Base-by-base conservation (phyloP, 2,797 vertebrate species). In the Scolopax bukidnonensis region DNA sequence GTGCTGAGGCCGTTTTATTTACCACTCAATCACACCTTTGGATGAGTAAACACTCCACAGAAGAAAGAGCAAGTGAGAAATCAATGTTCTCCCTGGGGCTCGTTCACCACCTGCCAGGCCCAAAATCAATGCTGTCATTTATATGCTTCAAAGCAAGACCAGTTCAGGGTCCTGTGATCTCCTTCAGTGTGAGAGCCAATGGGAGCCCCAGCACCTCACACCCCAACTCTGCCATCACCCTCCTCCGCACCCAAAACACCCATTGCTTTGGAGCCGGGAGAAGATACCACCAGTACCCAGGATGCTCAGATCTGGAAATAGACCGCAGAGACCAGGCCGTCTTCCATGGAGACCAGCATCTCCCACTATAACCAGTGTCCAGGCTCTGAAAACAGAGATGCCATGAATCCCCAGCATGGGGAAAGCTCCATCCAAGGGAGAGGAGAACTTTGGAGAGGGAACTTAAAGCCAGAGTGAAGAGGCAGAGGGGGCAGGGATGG, bases 91-190 rank as follows among this genome's bases (percentile, higher is more conserved):
- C 70, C 24, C 1, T 5, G 5, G 67, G 89, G 74, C 61, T 92
- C 84, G 56, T 89, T 94, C 94, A 94, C 75, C 87, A 93, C 84
- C 92, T 89, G 87, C 71, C 91, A 87, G 68, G 19, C 13, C 71
- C 81, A 11, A 77, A 93, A 95, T 87, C 93, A 74, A 92, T 38
- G 71, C 10, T 59, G 89, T 70, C 94, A 87, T 91, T 89, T 63
- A 56, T 61, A 70, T 1, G 11, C 54, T 79, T 5, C 0, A 0
- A 68, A 68, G 73, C 0, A 0, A 47, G 50, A 17, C 16, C 1
- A 2, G 56, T 0, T 2, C 25, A n/a, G 24, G 12, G 43, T 7
- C 59, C 67, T 38, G 50, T 1, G 0, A 28, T 5, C 38, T 53
- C 23, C 71, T 28, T 45, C 1, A 4, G 13, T 4, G 6, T 16